Conservation (phyloP, 1,140 invertebrate species). For the Pollicipes pollicipes region DNA sequence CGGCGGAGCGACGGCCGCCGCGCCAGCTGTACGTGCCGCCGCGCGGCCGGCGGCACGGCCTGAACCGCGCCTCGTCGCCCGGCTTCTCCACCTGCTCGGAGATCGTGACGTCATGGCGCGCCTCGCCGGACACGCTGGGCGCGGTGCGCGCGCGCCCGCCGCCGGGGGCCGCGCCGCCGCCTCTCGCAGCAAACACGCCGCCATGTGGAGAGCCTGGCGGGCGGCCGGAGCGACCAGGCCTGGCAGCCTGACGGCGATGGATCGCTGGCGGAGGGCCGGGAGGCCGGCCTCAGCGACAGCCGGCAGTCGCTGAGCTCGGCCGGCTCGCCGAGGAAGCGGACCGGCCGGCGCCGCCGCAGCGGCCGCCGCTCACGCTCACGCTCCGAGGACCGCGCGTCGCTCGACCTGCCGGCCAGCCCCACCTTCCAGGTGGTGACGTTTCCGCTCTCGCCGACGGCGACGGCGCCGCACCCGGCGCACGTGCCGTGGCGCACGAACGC, state of each 20-base stretch:
- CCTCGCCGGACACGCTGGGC: conserved; percentile 52
- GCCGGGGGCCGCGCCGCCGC: no score
- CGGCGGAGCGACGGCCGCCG: neutral
- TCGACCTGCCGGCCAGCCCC: neutral
- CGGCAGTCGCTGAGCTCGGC: neutral
- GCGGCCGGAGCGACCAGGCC: neutral
- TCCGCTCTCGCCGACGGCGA: neutral
- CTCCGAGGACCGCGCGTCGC: neutral
- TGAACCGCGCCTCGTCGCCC: neutral
- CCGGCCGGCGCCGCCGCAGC: no score
- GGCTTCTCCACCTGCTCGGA: conserved; percentile 58
- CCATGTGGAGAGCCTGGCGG: neutral
- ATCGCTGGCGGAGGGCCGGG: no score
- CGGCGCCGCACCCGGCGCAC: neutral
- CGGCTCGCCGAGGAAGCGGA: neutral
- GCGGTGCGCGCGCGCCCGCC: conserved; percentile 19
- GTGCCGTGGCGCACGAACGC: neutral
- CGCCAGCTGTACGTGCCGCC: conserved; percentile 9
- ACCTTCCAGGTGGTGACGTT: neutral
- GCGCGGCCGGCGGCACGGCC: neutral
- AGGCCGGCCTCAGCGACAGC: neutral
- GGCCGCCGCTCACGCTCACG: neutral
- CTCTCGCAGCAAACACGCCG: neutral
- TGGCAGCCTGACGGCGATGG: no score
- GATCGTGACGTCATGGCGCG: conserved; percentile 70